A percentile compares a stretch with the other conserved stretches of the same genome.
phyloP scores from a whole-genome alignment of 2,797 vertebrate genomes.

The Tiaroga cobitis region DNA sequence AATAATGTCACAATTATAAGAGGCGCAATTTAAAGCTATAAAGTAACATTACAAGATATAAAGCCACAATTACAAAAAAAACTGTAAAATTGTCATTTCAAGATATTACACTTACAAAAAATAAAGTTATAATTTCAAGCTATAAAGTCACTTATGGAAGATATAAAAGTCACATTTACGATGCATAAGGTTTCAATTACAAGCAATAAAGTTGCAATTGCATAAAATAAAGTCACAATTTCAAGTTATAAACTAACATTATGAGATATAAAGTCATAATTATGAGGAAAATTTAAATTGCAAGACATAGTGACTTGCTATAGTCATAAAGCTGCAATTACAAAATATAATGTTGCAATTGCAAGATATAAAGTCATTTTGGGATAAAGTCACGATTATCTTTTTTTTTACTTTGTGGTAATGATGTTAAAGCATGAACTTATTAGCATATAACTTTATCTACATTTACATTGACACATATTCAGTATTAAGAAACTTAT shows the following conservation, averaged over 20 bases:
- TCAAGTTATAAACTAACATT: neutral
- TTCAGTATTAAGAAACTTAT: neutral
- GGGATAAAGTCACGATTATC: neutral
- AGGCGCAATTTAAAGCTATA: too few species aligned
- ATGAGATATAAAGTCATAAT: neutral
- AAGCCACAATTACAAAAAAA: neutral
- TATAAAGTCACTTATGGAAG: neutral
- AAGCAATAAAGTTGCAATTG: neutral
- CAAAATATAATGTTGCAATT: neutral
- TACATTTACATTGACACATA: neutral
- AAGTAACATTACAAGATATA: neutral
- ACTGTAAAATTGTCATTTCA: neutral
- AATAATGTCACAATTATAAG: neutral
- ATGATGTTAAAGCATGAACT: neutral
- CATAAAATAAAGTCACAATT: neutral
- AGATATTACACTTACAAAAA: neutral
- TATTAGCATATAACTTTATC: neutral
- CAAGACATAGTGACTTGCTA: neutral
- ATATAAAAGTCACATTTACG: neutral
- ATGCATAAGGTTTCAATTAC: neutral
- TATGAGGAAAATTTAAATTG: neutral
- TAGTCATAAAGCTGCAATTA: neutral
- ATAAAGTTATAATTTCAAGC: neutral
- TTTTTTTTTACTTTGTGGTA: neutral
- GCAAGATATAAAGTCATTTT: neutral